Evolutionary conservation across 2,888 invertebrate species (phyloP), one percentile per base, ranked within the genome.

Genomic region (Tupiocoris notatus): DNA sequence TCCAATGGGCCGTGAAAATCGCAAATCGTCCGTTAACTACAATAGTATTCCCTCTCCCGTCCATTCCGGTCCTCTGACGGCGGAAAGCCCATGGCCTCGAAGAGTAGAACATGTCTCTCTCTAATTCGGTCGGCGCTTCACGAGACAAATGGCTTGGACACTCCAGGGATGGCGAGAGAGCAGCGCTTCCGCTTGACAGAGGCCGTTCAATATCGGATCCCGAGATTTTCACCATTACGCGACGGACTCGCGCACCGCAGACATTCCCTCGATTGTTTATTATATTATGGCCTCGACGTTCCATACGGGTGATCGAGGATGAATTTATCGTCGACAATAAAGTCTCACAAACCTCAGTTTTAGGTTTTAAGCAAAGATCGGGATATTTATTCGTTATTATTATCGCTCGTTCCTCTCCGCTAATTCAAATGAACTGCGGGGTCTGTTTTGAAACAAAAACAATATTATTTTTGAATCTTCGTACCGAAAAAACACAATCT

Each of bases 1-100:
- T 17, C 56, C 73, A 73, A 73, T 63, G 63, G 63, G 18, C 73
- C 73, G 73, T 73, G 73, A 73, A 62, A 73, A 73, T 73, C 73
- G 73, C 62, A 73, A 73, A 62, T 73, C 73, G 62, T 39, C 56
- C 73, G 73, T 63, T 63, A 73, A 73, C 73, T 62, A 70, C 58
- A 58, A n/a, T 23, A 57, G 9, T 17, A 22, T 59, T 20, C 20
- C 3, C 9, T n/a, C 64, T 70, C 61, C 59, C 58, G 23, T 59
- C 57, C 56, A 67, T 67, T 67, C 67, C 21, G 57, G 54, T 18
- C n/a, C 39, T 20, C 70, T 23, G 20, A 1, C 22, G 21, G 2
- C 21, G 22, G 22, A 23, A 39, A 17, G 2, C 70, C 16, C 22
- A 2, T 6, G 17, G 58, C 21, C 22, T 57, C n/a, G 57, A 16